Evolutionary conservation across 2,888 invertebrate genomes (phyloP).

Genomic region (Sinhomidia bicolor): DNA sequence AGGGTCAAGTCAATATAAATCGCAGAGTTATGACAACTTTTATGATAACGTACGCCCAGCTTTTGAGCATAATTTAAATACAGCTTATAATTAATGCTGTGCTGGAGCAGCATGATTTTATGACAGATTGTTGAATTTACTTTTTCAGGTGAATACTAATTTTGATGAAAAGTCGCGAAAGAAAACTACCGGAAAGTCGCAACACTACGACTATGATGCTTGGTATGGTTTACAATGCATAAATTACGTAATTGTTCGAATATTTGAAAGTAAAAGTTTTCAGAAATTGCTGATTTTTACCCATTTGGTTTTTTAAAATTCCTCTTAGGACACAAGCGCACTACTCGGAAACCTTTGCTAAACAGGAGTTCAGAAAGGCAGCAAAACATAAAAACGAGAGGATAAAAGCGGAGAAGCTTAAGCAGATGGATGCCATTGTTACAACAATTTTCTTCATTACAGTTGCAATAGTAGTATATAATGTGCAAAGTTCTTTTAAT

Average conservation of each 20-base stretch:
- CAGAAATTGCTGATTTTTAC: too few species aligned
- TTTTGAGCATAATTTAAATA: too few species aligned
- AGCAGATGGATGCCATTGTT: not conserved
- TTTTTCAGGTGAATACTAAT: not conserved
- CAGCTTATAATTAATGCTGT: too few species aligned
- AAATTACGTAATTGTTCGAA: too few species aligned
- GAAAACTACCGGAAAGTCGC: constrained; percentile 55
- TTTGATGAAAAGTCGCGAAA: too few species aligned
- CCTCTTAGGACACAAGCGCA: constrained; percentile 54
- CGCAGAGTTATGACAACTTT: not conserved
- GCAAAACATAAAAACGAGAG: not conserved
- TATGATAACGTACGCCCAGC: constrained; percentile 47
- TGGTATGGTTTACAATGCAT: constrained; percentile 40
- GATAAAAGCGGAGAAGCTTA: not conserved
- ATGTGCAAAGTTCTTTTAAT: too few species aligned
- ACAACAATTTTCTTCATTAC: not conserved
- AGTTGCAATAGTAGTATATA: too few species aligned
- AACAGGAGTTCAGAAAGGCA: not conserved
- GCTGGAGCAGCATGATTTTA: too few species aligned
- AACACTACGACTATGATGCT: constrained; percentile 62
- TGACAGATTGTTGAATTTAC: too few species aligned
- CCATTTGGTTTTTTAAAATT: too few species aligned
- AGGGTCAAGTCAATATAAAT: not conserved
- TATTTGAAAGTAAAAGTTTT: too few species aligned
- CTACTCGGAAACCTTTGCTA: constrained; percentile 55